phyloP scores from a whole-genome alignment of 2,888 invertebrate genomes.

The Chorisops tibialis region DNA sequence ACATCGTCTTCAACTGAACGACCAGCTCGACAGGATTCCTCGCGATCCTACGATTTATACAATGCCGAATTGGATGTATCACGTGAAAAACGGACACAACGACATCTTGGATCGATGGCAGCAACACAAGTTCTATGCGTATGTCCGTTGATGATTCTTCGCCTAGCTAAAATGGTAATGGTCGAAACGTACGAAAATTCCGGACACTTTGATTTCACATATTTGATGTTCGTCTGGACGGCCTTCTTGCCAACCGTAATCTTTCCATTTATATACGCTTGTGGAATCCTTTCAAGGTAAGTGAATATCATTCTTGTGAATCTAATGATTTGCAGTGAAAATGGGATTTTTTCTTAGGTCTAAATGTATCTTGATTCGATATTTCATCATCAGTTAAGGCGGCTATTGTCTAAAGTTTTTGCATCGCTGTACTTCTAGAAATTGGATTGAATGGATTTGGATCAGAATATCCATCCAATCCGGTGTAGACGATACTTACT shows the following conservation, averaged over 20 bases:
- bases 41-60: constrained; percentile 53
- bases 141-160: constrained; percentile 63
- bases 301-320: constrained; percentile 33
- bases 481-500: no score
- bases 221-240: constrained; percentile 66
- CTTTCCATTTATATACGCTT: constrained; percentile 63
- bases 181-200: constrained; percentile 68
- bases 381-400: no score
- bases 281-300: constrained; percentile 64
- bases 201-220: constrained; percentile 65
- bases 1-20: constrained; percentile 40
- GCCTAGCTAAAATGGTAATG: constrained; percentile 62
- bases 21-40: constrained; percentile 26
- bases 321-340: neutral
- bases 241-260: constrained; percentile 66
- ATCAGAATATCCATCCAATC: no score
- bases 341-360: no score
- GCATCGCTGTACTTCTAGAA: no score
- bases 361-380: no score
- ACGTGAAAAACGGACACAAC: constrained; percentile 65
- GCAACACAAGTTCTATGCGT: constrained; percentile 63
- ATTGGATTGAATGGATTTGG: no score
- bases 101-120: constrained; percentile 65
- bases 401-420: no score
- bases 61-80: constrained; percentile 58